A percentile compares a stretch with the other conserved stretches of the same genome.
phyloP scores from a whole-genome alignment of 2,797 vertebrate species.

The Limnodromus scolopaceus region DNA sequence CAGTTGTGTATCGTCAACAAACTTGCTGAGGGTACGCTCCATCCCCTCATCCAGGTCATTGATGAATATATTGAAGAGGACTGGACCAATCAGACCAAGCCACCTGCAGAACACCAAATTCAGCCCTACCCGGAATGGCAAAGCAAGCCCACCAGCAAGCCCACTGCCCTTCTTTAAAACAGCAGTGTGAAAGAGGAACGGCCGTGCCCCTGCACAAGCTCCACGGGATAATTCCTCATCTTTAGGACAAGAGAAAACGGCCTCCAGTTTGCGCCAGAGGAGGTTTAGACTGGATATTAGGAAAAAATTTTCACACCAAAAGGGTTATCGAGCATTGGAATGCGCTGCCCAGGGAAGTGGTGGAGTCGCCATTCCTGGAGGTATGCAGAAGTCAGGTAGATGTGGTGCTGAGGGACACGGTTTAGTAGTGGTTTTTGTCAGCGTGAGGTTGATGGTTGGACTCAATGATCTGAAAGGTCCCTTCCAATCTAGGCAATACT shows the following conservation, averaged over 20 bases:
- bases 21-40: too few species aligned
- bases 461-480: background rate
- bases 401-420: background rate
- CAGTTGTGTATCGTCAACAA: too few species aligned
- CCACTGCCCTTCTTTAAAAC: background rate
- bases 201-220: background rate
- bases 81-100: background rate
- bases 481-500: background rate
- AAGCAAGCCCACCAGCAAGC: background rate
- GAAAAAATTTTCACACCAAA: background rate
- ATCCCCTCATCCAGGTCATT: too few species aligned
- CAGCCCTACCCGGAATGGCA: background rate
- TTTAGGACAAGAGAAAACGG: background rate
- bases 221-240: too few species aligned
- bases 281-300: background rate
- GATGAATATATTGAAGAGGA: too few species aligned
- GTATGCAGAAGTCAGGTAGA: background rate
- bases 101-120: accelerated
- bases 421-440: background rate
- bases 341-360: background rate
- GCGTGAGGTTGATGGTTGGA: background rate
- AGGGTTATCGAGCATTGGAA: too few species aligned
- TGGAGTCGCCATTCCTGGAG: background rate
- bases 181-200: accelerated
- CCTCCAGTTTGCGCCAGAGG: background rate